These are phyloP conservation scores for Himantopus leucocephalus DNA, from an alignment of 2,113 vertebrate genomes.

Conservation along the genomic window DNA sequence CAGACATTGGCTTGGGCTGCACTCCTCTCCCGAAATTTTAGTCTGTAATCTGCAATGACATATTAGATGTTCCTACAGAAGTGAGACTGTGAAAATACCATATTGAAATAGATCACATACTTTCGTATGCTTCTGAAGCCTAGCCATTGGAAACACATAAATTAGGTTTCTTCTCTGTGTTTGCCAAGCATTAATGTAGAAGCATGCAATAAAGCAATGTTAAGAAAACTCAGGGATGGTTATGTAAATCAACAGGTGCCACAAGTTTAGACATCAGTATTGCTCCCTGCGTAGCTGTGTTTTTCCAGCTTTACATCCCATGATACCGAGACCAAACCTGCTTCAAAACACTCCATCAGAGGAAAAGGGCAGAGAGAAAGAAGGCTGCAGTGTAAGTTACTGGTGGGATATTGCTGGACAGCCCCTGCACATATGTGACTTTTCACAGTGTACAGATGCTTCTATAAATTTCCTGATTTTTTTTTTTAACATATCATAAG, in stretches of 20 bases:
- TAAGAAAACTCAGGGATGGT: background rate
- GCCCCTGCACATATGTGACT: accelerated
- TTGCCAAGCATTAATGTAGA: background rate
- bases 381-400: background rate
- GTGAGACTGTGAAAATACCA: background rate
- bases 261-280: background rate
- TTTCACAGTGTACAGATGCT: background rate
- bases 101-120: background rate
- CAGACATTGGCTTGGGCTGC: background rate
- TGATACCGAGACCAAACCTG: background rate
- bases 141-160: background rate
- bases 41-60: background rate
- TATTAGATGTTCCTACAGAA: background rate
- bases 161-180: background rate
- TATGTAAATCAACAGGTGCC: background rate
- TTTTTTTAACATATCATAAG: background rate
- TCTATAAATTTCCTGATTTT: background rate
- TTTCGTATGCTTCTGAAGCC: background rate
- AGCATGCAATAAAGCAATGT: background rate
- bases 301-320: background rate
- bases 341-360: background rate
- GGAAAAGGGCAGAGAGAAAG: background rate
- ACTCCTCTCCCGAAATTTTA: background rate
- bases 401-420: background rate
- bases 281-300: background rate